phyloP scores from a whole-genome alignment of 2,113 vertebrate genomes.

The Stomatorhinus ivindoensis region DNA sequence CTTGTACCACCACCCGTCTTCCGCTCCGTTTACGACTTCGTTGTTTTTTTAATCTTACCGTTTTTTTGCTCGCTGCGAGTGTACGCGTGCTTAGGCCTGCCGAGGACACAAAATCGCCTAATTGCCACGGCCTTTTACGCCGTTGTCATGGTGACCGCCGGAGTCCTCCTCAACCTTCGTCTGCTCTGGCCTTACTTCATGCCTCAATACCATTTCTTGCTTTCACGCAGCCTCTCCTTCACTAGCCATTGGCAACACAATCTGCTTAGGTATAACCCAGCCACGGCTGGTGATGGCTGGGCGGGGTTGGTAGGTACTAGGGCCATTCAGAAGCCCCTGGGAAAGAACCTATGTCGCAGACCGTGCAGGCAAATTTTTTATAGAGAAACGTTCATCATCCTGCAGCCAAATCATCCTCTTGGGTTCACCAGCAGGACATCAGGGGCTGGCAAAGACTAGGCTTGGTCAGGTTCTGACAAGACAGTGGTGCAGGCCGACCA shows the following conservation, averaged over 20 bases:
- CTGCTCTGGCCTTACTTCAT: constrained; percentile 25
- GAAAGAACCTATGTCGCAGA: not conserved
- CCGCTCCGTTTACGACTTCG: not conserved
- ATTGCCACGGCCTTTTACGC: constrained; percentile 61
- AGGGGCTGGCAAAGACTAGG: not conserved
- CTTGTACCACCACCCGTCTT: constrained; percentile 20
- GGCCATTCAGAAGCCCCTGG: not conserved
- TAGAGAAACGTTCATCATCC: not conserved
- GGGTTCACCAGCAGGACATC: not conserved
- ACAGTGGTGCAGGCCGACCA: not conserved
- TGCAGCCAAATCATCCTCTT: not conserved
- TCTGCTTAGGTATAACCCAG: not conserved
- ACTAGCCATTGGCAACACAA: not conserved
- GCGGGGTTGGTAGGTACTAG: not conserved
- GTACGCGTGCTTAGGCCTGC: constrained; percentile 40
- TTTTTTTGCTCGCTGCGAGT: constrained; percentile 27
- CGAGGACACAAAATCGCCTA: constrained; percentile 53
- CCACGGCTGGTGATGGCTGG: not conserved
- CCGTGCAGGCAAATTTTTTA: not conserved
- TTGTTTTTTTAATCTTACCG: not conserved
- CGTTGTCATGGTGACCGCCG: constrained; percentile 64
- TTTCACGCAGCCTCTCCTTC: constrained; percentile 25
- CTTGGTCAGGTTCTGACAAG: not conserved
- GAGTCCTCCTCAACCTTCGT: constrained; percentile 41
- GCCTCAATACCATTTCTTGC: not conserved